Base-by-base conservation (phyloP, 2,888 invertebrate species). In the Oscheius sp. region DNA sequence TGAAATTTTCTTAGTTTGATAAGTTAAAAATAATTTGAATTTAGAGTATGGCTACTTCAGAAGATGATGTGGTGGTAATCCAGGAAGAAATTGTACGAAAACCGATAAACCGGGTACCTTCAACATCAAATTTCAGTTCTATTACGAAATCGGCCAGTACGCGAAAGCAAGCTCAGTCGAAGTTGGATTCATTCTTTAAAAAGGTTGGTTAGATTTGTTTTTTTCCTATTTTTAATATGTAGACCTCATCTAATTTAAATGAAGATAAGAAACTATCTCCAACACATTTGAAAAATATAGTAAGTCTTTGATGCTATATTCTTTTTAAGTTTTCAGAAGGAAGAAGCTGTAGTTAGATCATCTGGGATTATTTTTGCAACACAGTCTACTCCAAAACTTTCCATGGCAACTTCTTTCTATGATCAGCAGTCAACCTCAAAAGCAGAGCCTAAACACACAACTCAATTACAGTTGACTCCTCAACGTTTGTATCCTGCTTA, bases 111-210 rank as follows among this genome's bases (percentile, higher is more conserved):
- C 47, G 47, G 47, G 47, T 47, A 20, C 32, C 54, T 6, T 54
- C 54, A 33, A 17, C 54, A 33, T 54, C 54, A 6, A 33, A 20
- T 17, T 54, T 54, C 20, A 33, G 32, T 32, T 32, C 54, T 6
- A 54, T 54, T 14, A 33, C 54, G 54, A 54, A 54, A 54, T 3
- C 33, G 22, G 54, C 33, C 20, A 33, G 33, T 12, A 2, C 32
- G 12, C 26, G 20, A 20, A 54, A 44, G 28, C 26, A 41, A 24
- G 4, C 59, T 17, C 54, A 59, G 24, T 59, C 59, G 14, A 59
- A 28, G 28, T 30, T 59, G 9, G 44, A 59, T 41, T 41, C 59
- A 8, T 59, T 59, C 26, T 59, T 59, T 30, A 59, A 59, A 41
- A 59, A 41, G 17, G 44, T 41, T n/a, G 24, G 41, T 44, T 41